Base-by-base conservation (phyloP, 2,888 invertebrate species). In the Mythimna vitellina region DNA sequence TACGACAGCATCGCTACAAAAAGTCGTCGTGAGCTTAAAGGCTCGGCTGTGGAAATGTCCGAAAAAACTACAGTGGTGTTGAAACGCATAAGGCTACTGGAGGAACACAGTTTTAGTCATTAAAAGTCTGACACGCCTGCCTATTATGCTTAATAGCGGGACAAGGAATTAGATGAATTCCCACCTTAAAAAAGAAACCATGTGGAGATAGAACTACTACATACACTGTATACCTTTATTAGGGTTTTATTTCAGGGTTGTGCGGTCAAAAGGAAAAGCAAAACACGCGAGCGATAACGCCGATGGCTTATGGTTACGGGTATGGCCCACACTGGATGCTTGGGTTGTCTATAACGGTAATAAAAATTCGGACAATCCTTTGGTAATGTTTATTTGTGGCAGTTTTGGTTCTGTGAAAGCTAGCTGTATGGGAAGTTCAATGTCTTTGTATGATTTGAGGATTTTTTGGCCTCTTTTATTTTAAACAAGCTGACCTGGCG, bases 281-380 rank as follows among this genome's bases (percentile, higher is more conserved):
- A 78, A 84, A 82, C 84, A 84, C 62, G 80, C 73, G 46, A 76
- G 54, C 65, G 73, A 80, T 84, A 75, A 84, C 70, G 65, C n/a
- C 57, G 38, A 75, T 73, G 66, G 78, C 25, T 82, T 78, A 74
- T 80, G 74, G 76, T 76, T 76, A 75, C 65, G 66, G 65, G 69
- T 75, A 76, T 75, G 60, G 72, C 70, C 57, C 35, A 53, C 60
- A 75, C 65, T 76, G 51, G 61, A 65, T 74, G 5, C 63, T 73
- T 35, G 65, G 72, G 56, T 77, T 82, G 73, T 84, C 76, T 81
- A 76, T 82, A 78, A 71, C 8, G 29, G 49, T 60, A 66, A 74
- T 81, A 81, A 82, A 82, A 84, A 78, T 66, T 80, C 73, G 75
- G 74, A 82, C 72, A 81, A 82, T 69, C 78, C 81, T 77, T 65